Evolutionary conservation across 2,888 invertebrate genomes (phyloP).

Genomic region (Luperina testacea): DNA sequence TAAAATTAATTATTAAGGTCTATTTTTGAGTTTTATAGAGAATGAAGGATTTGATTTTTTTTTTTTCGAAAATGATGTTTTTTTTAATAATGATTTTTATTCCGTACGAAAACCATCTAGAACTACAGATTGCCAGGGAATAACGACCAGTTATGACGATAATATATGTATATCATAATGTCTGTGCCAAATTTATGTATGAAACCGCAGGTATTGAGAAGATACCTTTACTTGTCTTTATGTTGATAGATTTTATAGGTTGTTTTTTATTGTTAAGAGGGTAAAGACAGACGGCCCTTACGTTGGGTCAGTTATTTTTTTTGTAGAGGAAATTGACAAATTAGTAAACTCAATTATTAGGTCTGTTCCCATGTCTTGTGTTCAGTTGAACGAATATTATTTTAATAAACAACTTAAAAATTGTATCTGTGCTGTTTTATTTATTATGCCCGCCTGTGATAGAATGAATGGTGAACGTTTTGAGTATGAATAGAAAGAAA

Average conservation of each 20-base stretch:
- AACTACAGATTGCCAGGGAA: conserved; percentile 74
- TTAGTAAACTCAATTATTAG: conserved; percentile 88
- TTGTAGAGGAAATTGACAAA: conserved; percentile 85
- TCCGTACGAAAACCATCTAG: conserved; percentile 86
- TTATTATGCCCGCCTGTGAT: conserved; percentile 46
- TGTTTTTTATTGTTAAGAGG: conserved; percentile 90
- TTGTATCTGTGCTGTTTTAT: conserved; percentile 79
- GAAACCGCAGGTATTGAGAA: conserved; percentile 57
- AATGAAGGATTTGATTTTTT: conserved; percentile 77
- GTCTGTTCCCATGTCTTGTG: conserved; percentile 89
- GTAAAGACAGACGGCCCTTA: conserved; percentile 81
- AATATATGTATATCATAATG: conserved; percentile 69
- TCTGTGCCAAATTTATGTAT: conserved; percentile 87
- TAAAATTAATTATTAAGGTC: conserved; percentile 77
- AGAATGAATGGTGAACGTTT: background rate
- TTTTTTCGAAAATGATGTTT: conserved; percentile 60
- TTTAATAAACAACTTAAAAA: conserved; percentile 90
- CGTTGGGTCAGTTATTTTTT: conserved; percentile 77
- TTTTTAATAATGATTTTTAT: conserved; percentile 66
- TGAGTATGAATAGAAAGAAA: background rate
- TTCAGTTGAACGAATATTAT: conserved; percentile 90
- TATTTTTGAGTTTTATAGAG: conserved; percentile 77
- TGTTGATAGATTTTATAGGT: conserved; percentile 90
- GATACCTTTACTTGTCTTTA: conserved; percentile 71
- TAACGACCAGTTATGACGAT: conserved; percentile 72